phyloP scores from a whole-genome alignment of 2,888 invertebrate species.

The Drosophila barbarae region DNA sequence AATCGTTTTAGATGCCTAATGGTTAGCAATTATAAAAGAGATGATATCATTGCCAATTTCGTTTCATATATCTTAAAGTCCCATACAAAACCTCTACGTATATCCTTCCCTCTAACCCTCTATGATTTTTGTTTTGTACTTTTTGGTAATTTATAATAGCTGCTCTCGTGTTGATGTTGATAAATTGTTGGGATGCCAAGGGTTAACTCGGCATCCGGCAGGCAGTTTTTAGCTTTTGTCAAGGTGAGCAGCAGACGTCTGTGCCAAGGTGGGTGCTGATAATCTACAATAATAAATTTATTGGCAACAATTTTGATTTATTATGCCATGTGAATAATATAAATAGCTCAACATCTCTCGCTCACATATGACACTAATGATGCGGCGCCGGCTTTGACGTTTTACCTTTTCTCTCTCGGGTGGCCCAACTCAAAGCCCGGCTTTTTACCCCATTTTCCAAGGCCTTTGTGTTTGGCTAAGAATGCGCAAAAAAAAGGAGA shows the following conservation, averaged over 20 bases:
- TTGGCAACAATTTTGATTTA: slow-evolving; percentile 69
- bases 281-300: slow-evolving; percentile 72
- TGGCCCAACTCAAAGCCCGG: slow-evolving; percentile 17
- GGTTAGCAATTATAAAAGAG: slow-evolving; percentile 7
- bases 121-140: slow-evolving; percentile 6
- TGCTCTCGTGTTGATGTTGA: slow-evolving; percentile 60
- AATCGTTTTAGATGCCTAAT: slow-evolving; percentile 1
- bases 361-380: slow-evolving; percentile 66
- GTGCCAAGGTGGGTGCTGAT: slow-evolving; percentile 45
- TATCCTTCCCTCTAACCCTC: neutral
- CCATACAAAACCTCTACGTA: neutral
- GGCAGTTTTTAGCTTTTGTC: slow-evolving; percentile 55
- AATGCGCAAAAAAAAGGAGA: slow-evolving; percentile 2
- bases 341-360: slow-evolving; percentile 46
- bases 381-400: slow-evolving; percentile 45
- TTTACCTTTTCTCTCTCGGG: slow-evolving; percentile 33
- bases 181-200: slow-evolving; percentile 58
- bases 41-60: slow-evolving; percentile 2
- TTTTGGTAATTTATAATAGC: slow-evolving; percentile 54
- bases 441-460: slow-evolving; percentile 7
- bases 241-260: slow-evolving; percentile 49
- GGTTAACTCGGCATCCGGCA: slow-evolving; percentile 46
- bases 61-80: slow-evolving; percentile 12
- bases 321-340: slow-evolving; percentile 67
- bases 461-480: slow-evolving; percentile 13